Evolutionary conservation across 2,888 invertebrate genomes (phyloP), one percentile per base, ranked within the genome.

Genomic region (Orgyia antiqua): DNA sequence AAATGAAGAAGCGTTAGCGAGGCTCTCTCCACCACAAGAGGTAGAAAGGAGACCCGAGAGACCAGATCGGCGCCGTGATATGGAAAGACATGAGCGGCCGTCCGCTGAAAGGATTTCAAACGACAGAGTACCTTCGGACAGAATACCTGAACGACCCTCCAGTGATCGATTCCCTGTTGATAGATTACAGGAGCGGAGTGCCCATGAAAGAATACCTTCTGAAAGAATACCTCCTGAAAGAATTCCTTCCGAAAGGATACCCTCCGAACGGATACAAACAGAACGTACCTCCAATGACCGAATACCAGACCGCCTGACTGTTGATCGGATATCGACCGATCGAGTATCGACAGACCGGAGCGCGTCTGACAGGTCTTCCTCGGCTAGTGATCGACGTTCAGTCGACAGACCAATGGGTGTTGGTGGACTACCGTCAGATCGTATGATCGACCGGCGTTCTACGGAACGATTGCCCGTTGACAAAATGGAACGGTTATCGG

Each of bases 1-100:
- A 15, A 69, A 71, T 34, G 75, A 78, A 27, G 83, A 84, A 38
- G 80, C 76, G 0, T 51, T 76, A 15, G 78, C 79, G 0, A 46
- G 79, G 10, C 65, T 83, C 0, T 76, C 78, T 0, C 80, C 82
- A 0, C 74, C 75, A 0, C 65, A 51, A 18, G 71, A 68, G 30
- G 18, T 56, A 8, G 62, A 64, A 12, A 53, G 40, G 9, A 44
- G 67, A 17, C 11, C 25, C 3, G 40, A 37, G 8, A 23, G 36
- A 5, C 4, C 33, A 7, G 44, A 42, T 4, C 32, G 43, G 3
- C 60, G 67, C 2, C 68, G 68, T 13, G 58, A 66, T 2, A 60
- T 58, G 27, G 72, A 73, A 31, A 43, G 69, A 9, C 54, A 53
- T 29, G 68, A 66, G 39, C 51, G 60, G 53, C 54, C 62, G 27